phyloP scores from a whole-genome alignment of 2,113 vertebrate genomes.

The Nasalis larvatus region DNA sequence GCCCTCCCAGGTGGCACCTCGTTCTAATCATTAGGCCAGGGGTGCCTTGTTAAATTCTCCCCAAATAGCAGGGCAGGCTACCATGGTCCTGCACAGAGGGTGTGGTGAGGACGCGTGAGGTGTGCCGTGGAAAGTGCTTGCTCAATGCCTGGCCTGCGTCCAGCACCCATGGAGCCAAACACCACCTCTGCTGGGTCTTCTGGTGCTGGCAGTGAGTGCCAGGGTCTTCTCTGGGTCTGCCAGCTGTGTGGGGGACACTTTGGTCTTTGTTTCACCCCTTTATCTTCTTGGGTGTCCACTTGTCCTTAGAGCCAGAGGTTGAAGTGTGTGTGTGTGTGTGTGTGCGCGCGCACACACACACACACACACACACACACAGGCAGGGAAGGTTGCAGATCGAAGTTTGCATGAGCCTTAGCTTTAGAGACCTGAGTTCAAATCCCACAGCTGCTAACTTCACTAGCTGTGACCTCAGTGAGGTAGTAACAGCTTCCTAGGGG shows the following conservation, averaged over 20 bases:
- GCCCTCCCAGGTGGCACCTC: neutral
- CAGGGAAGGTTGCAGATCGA: no score
- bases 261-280: neutral
- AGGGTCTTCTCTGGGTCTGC: neutral
- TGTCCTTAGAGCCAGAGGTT: neutral
- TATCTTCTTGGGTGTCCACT: neutral
- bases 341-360: no score
- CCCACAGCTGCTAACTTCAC: no score
- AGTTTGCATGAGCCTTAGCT: no score
- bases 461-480: no score
- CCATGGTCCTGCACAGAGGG: fast-evolving
- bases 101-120: fast-evolving
- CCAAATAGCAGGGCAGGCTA: no score
- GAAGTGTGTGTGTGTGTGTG: neutral
- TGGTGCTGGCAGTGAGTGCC: neutral
- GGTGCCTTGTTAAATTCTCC: neutral
- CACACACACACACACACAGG: no score
- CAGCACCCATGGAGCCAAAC: fast-evolving
- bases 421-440: no score
- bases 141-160: fast-evolving
- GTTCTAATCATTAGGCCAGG: neutral
- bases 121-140: fast-evolving
- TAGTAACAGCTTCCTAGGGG: no score
- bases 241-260: neutral
- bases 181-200: neutral